Evolutionary conservation across 2,888 invertebrate genomes (phyloP), one percentile per base, ranked within the genome.

Genomic region (Acronicta leporina): DNA sequence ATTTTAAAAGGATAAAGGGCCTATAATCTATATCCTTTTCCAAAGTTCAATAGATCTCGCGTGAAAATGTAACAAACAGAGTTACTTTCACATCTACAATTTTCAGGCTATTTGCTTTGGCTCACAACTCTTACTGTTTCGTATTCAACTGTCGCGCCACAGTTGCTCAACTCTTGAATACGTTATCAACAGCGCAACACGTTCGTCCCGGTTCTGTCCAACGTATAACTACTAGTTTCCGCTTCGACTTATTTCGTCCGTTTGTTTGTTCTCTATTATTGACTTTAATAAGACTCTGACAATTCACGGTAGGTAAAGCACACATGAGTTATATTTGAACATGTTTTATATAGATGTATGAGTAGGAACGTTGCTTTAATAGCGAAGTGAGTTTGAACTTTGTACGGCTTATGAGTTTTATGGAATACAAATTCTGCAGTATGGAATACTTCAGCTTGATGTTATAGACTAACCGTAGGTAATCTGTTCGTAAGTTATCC

Each of bases 261-360:
- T 82, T 67, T 88, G 84, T 89, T 88, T 88, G 86, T 78, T 80
- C 80, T 86, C 86, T 84, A 85, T 89, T 88, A 88, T 89, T 89
- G 88, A 87, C 88, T 88, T 87, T 88, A 88, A 87, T 87, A 89
- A 85, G 84, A 77, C 85, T 82, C 85, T 83, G 87, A 84, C 84
- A 82, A 85, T 86, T 85, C 83, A 83, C 82, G 77, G 82, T 82
- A 79, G 77, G 75, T 74, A 75, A 62, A 55, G 42, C 61, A 82
- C 78, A 79, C 79, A 67, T 54, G 55, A n/a, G 35, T 33, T 16
- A 20, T 72, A 64, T 78, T 75, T 75, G 59, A 44, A 55, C 61
- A 68, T 54, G 56, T 58, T 63, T 52, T 57, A 50, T 54, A 59
- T 54, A 65, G 30, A 51, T 58, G 43, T 47, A 9, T 50, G 13